phyloP scores from a whole-genome alignment of 2,113 vertebrate species.

The Dromas ardeola region DNA sequence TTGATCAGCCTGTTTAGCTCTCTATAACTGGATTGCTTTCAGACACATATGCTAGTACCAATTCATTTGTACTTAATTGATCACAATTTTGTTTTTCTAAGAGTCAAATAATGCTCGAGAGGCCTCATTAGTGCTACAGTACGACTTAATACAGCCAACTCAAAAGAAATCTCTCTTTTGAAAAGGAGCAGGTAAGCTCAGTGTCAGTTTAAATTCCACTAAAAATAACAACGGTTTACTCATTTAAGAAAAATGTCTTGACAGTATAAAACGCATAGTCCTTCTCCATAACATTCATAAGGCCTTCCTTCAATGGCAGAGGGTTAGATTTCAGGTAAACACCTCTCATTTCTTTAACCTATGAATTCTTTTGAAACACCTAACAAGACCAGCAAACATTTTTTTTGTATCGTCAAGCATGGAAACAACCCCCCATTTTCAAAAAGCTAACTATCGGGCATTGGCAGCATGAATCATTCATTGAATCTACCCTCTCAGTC shows the following conservation, averaged over 20 bases:
- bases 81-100: conserved; percentile 44
- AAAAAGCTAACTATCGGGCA: not conserved
- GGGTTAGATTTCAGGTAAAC: not conserved
- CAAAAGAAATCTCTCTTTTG: not conserved
- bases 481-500: not conserved
- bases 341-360: not conserved
- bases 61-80: conserved; percentile 59
- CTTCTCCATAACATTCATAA: not conserved
- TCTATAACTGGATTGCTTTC: not conserved
- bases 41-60: conserved; percentile 9
- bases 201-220: not conserved
- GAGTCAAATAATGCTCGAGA: conserved; percentile 47
- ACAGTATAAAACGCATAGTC: not conserved
- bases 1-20: not conserved
- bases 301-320: not conserved
- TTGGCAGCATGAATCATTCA: rapidly evolving
- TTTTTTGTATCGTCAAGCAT: not conserved
- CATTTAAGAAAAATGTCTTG: not conserved
- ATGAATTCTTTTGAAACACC: not conserved
- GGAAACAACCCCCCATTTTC: not conserved
- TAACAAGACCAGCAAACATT: not conserved
- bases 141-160: conserved; percentile 14
- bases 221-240: not conserved
- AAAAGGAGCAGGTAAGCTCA: conserved; percentile 2
- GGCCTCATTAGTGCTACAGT: conserved; percentile 50